Evolutionary conservation across 2,888 invertebrate species (phyloP), one percentile per base, ranked within the genome.

Genomic region (Pherbina coryleti): DNA sequence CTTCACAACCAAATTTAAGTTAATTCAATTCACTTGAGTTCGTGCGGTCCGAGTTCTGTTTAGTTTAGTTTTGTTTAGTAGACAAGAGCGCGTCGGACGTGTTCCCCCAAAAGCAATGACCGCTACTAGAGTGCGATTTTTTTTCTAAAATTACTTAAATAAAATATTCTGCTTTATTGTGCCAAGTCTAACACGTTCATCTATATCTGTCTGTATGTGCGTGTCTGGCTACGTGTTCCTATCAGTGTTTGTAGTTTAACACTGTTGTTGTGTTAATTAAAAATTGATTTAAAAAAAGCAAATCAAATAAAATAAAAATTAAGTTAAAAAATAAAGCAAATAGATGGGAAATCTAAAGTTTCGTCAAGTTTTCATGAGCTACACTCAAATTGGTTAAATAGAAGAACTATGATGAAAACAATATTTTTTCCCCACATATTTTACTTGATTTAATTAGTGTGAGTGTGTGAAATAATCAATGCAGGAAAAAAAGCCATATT

Each of bases 251-350:
- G 67, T 67, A 67, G 31, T 60, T 66, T 62, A 80, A 79, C 79
- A 80, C 78, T 80, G 71, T 79, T 72, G 78, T 34, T 67, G 67
- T 82, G 84, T 85, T 84, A 85, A 85, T 84, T 81, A 82, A 83
- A 83, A 37, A 37, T n/a, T 34, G 34, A 22, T 60, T 7, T 25
- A 22, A 60, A 60, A 22, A 60, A 49, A 67, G 22, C 28, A 8
- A 66, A 31, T 14, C 28, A 11, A 17, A 11, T 8, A 62, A 28
- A 17, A 5, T 62, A 34, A 49, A 49, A 14, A 25, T 69, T 69
- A 28, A 51, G 8, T 25, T 31, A 70, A 70, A 70, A 70, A 14
- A 70, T 51, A 49, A 53, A 71, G 28, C 51, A n/a, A 19, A 53
- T 44, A 44, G 2, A 44, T 44, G 44, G 2, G 14, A 44, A 44